These are phyloP conservation scores for Cinclus cinclus DNA, from an alignment of 2,113 vertebrate species.

Conservation along the genomic window DNA sequence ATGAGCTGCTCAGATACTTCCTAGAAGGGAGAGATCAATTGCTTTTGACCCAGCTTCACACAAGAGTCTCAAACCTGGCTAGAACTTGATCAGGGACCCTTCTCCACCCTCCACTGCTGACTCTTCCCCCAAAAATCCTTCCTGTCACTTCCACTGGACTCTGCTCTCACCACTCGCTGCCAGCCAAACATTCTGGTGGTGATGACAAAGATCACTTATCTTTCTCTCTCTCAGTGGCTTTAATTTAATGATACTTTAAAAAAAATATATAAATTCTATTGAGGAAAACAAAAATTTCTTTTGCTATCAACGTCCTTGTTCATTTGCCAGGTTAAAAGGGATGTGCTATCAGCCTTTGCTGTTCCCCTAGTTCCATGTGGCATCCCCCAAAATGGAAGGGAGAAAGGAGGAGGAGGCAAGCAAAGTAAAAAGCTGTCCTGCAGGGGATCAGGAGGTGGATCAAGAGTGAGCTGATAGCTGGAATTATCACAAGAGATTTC, in stretches of 20 bases:
- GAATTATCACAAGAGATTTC: neutral
- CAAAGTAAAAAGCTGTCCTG: neutral
- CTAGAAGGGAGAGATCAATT: neutral
- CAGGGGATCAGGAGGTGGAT: neutral
- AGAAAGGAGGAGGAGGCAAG: neutral
- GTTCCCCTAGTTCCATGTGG: rapidly evolving
- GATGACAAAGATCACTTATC: neutral
- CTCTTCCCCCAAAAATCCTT: neutral
- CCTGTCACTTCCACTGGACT: neutral
- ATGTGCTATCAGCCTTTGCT: neutral
- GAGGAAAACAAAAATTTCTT: neutral
- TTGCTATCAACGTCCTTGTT: neutral
- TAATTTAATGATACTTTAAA: neutral
- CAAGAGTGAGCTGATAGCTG: neutral
- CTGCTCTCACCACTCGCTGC: neutral
- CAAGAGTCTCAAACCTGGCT: neutral
- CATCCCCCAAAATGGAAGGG: neutral
- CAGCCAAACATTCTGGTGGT: neutral
- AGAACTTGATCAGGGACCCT: neutral
- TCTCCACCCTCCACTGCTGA: neutral
- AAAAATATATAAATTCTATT: neutral
- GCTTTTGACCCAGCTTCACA: neutral
- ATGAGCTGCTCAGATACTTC: neutral
- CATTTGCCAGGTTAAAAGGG: neutral
- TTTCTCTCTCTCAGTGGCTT: neutral